Percentiles rank a stretch among this genome's conserved stretches.
Conservation (phyloP, 1,140 invertebrate genomes). For the Penaeus indicus region DNA sequence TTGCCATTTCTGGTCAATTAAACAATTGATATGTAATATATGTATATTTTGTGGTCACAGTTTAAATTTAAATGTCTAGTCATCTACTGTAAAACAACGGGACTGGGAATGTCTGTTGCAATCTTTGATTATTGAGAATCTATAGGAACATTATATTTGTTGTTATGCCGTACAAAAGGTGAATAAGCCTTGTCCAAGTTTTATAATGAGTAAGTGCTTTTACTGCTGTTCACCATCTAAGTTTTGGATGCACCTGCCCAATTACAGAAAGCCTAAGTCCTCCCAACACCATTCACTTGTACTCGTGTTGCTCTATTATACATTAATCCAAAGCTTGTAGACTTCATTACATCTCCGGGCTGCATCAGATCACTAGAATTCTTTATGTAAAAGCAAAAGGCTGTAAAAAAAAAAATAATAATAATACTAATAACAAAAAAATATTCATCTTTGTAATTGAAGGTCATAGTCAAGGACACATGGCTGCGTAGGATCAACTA, state of each 20-base stretch:
- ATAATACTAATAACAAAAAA: too few relatives aligned
- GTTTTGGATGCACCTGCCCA: constrained; percentile 8
- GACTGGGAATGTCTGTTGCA: neutral
- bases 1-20: constrained; percentile 26
- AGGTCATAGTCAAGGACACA: too few relatives aligned
- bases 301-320: neutral
- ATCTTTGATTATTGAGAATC: constrained; percentile 1
- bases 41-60: constrained; percentile 29
- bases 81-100: constrained; percentile 4
- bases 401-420: too few relatives aligned
- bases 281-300: neutral
- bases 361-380: too few relatives aligned
- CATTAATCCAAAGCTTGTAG: too few relatives aligned
- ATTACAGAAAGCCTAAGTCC: neutral
- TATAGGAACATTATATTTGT: constrained; percentile 7
- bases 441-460: too few relatives aligned
- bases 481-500: too few relatives aligned
- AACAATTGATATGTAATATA: constrained; percentile 3
- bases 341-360: too few relatives aligned
- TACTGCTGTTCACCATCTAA: constrained; percentile 8
- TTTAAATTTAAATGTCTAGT: constrained; percentile 28
- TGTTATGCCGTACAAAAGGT: constrained; percentile 9
- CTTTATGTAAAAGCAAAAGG: too few relatives aligned
- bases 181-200: neutral
- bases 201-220: neutral